Conservation (phyloP, 1,140 invertebrate genomes). For the Paraescarpia echinospica region DNA sequence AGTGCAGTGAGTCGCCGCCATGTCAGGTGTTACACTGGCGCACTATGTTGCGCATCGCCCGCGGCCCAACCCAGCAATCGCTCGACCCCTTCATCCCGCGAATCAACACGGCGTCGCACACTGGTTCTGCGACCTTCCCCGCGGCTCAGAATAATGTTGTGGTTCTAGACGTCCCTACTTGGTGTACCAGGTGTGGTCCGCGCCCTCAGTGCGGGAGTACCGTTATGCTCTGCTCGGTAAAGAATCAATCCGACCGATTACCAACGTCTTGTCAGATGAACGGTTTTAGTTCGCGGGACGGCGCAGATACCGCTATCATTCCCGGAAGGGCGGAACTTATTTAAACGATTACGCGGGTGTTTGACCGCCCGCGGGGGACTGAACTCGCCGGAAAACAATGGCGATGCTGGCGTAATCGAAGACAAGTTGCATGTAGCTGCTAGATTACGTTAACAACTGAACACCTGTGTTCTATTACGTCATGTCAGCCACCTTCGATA, state of each 20-base stretch:
- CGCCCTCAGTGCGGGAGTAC: not conserved
- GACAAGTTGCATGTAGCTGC: not conserved
- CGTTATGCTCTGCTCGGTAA: not conserved
- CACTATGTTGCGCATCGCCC: not conserved
- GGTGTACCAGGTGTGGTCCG: not conserved
- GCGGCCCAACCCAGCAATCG: not conserved
- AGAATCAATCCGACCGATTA: not conserved
- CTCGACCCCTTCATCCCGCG: not conserved
- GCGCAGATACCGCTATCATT: not conserved
- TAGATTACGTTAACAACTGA: not conserved
- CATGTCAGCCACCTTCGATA: not conserved
- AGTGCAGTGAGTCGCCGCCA: not conserved
- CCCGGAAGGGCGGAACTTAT: not conserved
- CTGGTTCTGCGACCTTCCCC: not conserved
- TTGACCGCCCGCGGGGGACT: not conserved
- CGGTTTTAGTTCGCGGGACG: not conserved
- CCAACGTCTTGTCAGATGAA: not conserved
- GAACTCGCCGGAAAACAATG: not conserved
- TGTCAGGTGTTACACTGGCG: not conserved
- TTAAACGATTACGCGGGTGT: not conserved
- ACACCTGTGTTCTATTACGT: not conserved
- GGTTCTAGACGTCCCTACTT: no score
- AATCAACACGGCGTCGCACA: not conserved
- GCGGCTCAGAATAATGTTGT: not conserved
- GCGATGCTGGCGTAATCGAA: not conserved